Conservation (phyloP, 2,797 vertebrate species). For the Sebastes minor region DNA sequence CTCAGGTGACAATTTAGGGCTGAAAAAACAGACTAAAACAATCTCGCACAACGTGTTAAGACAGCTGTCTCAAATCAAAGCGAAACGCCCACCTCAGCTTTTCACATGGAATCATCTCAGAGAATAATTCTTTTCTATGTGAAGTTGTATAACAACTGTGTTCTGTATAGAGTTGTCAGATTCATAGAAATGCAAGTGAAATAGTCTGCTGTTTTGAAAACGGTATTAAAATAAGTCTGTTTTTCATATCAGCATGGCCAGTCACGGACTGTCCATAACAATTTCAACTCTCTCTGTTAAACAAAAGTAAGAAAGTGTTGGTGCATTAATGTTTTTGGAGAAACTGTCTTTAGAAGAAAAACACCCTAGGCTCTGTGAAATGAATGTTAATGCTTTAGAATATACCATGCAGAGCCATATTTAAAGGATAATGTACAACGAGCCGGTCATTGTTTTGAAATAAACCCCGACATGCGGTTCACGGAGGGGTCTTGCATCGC, state of each 20-base stretch:
- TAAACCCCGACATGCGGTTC: too few species aligned
- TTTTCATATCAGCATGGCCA: not conserved
- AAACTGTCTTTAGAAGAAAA: slow-evolving; percentile 2
- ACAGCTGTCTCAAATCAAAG: slow-evolving; percentile 69
- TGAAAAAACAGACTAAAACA: slow-evolving; percentile 61
- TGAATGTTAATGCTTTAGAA: not conserved
- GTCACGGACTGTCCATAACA: not conserved
- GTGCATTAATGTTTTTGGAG: not conserved
- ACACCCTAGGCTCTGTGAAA: not conserved
- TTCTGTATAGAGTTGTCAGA: slow-evolving; percentile 28
- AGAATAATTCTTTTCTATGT: slow-evolving; percentile 40
- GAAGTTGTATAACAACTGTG: slow-evolving; percentile 31
- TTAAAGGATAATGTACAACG: not conserved
- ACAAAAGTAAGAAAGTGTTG: slow-evolving; percentile 2
- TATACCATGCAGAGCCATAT: not conserved
- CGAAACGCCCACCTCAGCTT: slow-evolving; percentile 51
- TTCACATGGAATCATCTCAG: slow-evolving; percentile 44
- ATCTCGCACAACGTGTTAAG: slow-evolving; percentile 42
- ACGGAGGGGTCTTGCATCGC: too few species aligned
- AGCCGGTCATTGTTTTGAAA: too few species aligned
- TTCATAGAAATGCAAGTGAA: slow-evolving; percentile 6
- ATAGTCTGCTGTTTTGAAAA: not conserved
- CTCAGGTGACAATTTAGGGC: slow-evolving; percentile 70
- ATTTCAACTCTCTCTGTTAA: not conserved
- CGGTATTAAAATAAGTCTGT: slow-evolving; percentile 5